A percentile compares a stretch with the other conserved stretches of the same genome.
Evolutionary conservation across 2,797 vertebrate species (phyloP).

Genomic region (Scomberomorus guttatus): DNA sequence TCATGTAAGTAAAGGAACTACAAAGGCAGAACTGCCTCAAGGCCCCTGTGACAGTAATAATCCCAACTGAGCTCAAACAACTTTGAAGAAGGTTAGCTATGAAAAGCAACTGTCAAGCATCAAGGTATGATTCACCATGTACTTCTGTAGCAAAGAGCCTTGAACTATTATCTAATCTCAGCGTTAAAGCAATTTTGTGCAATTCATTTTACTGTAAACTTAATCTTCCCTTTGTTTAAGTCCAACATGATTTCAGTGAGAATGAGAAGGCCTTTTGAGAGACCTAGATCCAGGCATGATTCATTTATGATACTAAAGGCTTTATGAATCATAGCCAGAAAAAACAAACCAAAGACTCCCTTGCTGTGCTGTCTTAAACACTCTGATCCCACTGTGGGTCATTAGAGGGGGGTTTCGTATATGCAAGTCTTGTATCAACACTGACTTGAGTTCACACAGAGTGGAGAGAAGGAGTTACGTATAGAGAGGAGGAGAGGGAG

Average conservation of each 20-base stretch:
- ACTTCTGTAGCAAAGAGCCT: neutral
- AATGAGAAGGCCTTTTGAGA: conserved; percentile 42
- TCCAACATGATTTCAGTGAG: conserved; percentile 60
- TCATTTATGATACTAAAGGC: conserved; percentile 59
- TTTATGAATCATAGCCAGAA: conserved; percentile 74
- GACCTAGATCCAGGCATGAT: conserved; percentile 50
- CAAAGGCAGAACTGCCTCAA: neutral
- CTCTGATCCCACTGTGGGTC: conserved; percentile 61
- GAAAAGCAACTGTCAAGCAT: neutral
- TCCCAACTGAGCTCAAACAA: neutral
- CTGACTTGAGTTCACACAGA: conserved; percentile 44
- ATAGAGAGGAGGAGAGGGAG: neutral
- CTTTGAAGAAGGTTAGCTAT: neutral
- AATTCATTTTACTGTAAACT: conserved; percentile 34
- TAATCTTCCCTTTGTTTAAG: conserved; percentile 25
- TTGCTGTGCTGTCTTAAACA: conserved; percentile 66
- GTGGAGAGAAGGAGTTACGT: conserved; percentile 22
- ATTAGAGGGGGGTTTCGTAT: conserved; percentile 47
- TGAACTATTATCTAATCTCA: neutral
- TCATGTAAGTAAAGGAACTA: neutral
- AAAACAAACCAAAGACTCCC: conserved; percentile 75
- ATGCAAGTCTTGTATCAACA: conserved; percentile 61
- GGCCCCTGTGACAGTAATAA: neutral
- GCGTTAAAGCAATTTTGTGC: neutral
- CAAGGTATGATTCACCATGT: neutral